Evolutionary conservation across 2,797 vertebrate species (phyloP).

Genomic region (Enteromius anoplus): DNA sequence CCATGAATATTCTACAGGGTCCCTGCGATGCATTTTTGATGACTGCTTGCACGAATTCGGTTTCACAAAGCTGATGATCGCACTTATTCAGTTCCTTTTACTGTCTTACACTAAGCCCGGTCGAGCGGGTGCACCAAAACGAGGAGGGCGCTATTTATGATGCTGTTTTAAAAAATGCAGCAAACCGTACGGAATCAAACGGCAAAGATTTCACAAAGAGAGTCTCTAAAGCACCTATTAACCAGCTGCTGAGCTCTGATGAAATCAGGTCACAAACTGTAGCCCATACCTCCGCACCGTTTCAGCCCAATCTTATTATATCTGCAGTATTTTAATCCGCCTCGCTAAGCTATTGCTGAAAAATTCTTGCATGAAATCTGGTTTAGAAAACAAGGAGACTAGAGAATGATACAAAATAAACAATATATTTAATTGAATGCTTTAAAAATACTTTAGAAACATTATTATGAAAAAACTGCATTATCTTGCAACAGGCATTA

Average conservation of each 20-base stretch:
- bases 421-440: too few species aligned
- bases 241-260: constrained; percentile 35
- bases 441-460: too few species aligned
- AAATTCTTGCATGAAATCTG: constrained; percentile 16
- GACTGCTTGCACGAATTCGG: constrained; percentile 40
- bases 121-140: background rate
- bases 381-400: constrained; percentile 11
- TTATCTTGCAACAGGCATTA: too few species aligned
- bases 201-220: background rate
- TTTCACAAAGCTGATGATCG: constrained; percentile 48
- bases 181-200: background rate
- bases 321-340: constrained; percentile 39
- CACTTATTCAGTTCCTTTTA: constrained; percentile 31
- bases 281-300: constrained; percentile 4
- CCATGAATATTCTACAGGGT: constrained; percentile 55
- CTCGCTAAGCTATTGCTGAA: constrained; percentile 21
- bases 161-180: background rate
- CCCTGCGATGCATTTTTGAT: constrained; percentile 54
- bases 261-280: constrained; percentile 40
- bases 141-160: constrained; percentile 1
- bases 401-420: background rate
- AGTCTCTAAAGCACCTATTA: constrained; percentile 18
- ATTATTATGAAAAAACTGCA: too few species aligned
- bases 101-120: constrained; percentile 9
- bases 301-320: constrained; percentile 46